Evolutionary conservation across 1,140 invertebrate genomes (phyloP), one percentile per base, ranked within the genome.

Genomic region (Sinonovacula constricta): DNA sequence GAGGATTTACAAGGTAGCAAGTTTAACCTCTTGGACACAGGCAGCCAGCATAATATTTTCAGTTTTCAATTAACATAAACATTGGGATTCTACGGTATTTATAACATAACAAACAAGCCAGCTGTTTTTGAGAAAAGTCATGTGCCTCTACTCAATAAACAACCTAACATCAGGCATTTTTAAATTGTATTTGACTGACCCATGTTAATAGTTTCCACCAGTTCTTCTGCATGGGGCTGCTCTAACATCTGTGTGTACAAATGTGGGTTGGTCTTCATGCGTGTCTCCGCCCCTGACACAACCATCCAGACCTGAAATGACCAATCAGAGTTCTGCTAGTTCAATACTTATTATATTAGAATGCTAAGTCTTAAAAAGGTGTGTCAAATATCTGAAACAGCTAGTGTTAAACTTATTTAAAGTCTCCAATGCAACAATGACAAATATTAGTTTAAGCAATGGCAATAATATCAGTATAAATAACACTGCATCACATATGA

Each of bases 261-360:
- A 86, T 94, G 92, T 24, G 94, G 94, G 74, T 92, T 92, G 57
- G 92, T 90, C 56, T 93, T 93, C 92, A 93, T 94, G 84, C 95
- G 91, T 77, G 93, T 92, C 75, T 95, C 93, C 39, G 95, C 96
- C 66, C 95, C 95, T 83, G 95, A 97, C 63, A 96, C 93, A 39
- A 93, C 91, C 93, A 97, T 94, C 97, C 97, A 98, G 62, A 96
- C 94, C 87, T 88, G 68, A n/a, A n/a, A n/a, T n/a, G n/a, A n/a
- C n/a, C n/a, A n/a, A n/a, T n/a, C n/a, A n/a, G n/a, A n/a, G n/a
- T n/a, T n/a, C n/a, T n/a, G n/a, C n/a, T n/a, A n/a, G n/a, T n/a
- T n/a, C n/a, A n/a, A n/a, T n/a, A n/a, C n/a, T n/a, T n/a, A n/a
- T n/a, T n/a, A n/a, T n/a, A n/a, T n/a, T n/a, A n/a, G n/a, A n/a